Base-by-base conservation (phyloP, 2,797 vertebrate genomes). In the Lateolabrax maculatus region DNA sequence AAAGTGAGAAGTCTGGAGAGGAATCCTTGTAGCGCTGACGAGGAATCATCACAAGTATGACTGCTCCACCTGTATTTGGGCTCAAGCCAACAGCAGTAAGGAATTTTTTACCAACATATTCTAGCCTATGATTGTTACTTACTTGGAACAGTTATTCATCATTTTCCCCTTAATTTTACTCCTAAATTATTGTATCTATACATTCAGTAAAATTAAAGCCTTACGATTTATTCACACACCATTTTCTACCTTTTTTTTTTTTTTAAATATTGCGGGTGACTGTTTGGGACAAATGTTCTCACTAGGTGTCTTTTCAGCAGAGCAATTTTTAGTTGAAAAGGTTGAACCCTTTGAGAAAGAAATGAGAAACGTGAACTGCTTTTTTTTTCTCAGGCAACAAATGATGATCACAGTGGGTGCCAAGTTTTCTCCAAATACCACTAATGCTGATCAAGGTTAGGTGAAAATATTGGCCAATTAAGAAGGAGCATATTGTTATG, bases 1-100 rank as follows among this genome's bases (percentile, higher is more conserved):
- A 78, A 34, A 63, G 77, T 31, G 77, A 77, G 82, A 72, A 57
- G 64, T 80, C 89, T 37, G 10, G 27, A 62, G 80, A 83, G 82
- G 70, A 67, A 61, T 63, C 71, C 21, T 55, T 52, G 68, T n/a
- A 27, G 37, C 23, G 6, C 75, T 16, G 39, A 74, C 68, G 52
- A 60, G 34, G 48, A 56, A 58, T 60, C 61, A 41, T 19, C 37
- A 34, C 39, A 56, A 62, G 51, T 56, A 16, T 11, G 34, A 25
- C 66, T 65, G 74, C 36, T 39, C 46, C n/a, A 36, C 53, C 44
- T 56, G 61, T 3, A n/a, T 29, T 46, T 49, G 29, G 36, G 18
- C 67, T 65, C 23, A 15, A 39, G 52, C 53, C 53, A 63, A 46
- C 43, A 56, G 10, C 37, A 55, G 46, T 25, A 11, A 29, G 52